phyloP scores from a whole-genome alignment of 2,113 vertebrate genomes.

The Gymnocephalus cernua region DNA sequence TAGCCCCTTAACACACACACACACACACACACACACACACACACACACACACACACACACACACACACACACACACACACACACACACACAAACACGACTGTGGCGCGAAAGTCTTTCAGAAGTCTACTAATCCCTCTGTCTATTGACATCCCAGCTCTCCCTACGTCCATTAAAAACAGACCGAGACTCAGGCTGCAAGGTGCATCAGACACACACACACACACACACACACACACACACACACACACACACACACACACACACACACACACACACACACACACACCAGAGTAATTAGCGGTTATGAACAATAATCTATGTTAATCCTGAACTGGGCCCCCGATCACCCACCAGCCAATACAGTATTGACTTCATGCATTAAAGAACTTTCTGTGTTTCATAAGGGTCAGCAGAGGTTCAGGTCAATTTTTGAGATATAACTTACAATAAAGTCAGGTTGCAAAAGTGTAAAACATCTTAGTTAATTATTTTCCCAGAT shows the following conservation, averaged over 20 bases:
- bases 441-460: neutral
- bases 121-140: constrained; percentile 72
- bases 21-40: constrained; percentile 11
- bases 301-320: constrained; percentile 40
- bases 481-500: neutral
- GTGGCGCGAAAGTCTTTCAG: constrained; percentile 73
- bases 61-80: constrained; percentile 11
- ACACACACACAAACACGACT: constrained; percentile 48
- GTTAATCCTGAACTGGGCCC: constrained; percentile 45
- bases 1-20: constrained; percentile 26
- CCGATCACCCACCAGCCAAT: neutral
- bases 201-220: neutral
- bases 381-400: neutral
- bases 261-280: too few relatives aligned
- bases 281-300: neutral
- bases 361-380: neutral
- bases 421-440: neutral
- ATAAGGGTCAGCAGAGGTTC: neutral
- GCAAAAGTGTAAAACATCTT: neutral
- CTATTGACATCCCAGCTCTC: constrained; percentile 52
- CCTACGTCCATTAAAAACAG: constrained; percentile 26
- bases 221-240: too few relatives aligned
- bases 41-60: constrained; percentile 26
- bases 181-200: neutral
- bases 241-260: too few relatives aligned